Evolutionary conservation across 2,113 vertebrate genomes (phyloP), one percentile per base, ranked within the genome.

Genomic region (Corythornis cristatus): DNA sequence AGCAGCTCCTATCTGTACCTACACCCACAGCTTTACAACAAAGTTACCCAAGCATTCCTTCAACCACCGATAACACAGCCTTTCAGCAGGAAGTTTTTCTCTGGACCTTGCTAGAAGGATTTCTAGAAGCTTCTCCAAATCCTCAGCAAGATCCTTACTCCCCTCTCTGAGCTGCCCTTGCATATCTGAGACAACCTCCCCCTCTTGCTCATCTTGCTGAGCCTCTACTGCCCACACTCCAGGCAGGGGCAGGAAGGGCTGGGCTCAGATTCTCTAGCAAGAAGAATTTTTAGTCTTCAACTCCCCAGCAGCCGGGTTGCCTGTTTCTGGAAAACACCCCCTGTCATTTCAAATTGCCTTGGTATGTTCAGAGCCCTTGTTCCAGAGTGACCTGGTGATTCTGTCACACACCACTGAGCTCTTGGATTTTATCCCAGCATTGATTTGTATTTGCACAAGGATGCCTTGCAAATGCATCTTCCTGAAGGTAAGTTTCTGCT

Each of bases 11-110:
- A 58, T 17, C 12, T 29, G 3, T 40, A 26, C 35, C 48, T 74
- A 11, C 5, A 2, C 33, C 33, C 33, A 6, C 29, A 77, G 28
- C 25, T 73, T 48, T 67, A 28, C 35, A 74, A 48, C 54, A 88
- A 28, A 61, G 42, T 31, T 67, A n/a, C 26, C 42, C 46, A 50
- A 45, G 23, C 31, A 68, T 22, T 68, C 29, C 62, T 81, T 81
- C 37, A 18, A n/a, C 22, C 29, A 29, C 6, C 31, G 11, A 20
- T 20, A 60, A 46, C 0, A 1, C 12, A 0, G 4, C 53, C 66
- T n/a, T 67, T 22, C 48, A 79, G 61, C 19, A 40, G 48, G 21
- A 78, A 18, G 5, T 60, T 65, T 66, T 82, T n/a, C 12, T 33
- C 40, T 31, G 33, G 25, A 6, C 11, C 4, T n/a, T 51, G 31